A percentile compares a stretch with the other conserved stretches of the same genome.
Conservation (phyloP, 2,888 invertebrate species). For the Gastracanthus pulcherrimus region DNA sequence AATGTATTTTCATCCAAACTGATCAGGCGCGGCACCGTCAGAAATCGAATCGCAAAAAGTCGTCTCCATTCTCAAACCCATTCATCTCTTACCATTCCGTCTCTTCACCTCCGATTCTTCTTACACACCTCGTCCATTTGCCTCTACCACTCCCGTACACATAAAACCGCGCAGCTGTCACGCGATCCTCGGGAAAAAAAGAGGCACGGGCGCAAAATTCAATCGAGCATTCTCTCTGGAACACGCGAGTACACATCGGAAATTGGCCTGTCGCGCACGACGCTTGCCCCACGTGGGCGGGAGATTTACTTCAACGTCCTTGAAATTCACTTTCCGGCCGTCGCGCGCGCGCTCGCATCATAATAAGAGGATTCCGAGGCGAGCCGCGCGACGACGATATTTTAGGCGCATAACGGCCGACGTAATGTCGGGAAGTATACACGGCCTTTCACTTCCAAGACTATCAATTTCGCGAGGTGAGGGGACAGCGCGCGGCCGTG, state of each 20-base stretch:
- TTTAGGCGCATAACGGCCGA: neutral
- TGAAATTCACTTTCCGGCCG: conserved; percentile 34
- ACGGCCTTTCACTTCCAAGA: conserved; percentile 5
- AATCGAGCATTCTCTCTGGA: neutral
- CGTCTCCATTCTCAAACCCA: no score
- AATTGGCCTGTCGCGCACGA: neutral
- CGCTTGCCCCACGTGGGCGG: neutral
- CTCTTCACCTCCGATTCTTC: no score
- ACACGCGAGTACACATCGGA: neutral
- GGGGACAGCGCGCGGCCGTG: no score
- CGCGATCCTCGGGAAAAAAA: no score
- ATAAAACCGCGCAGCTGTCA: no score
- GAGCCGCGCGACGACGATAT: conserved; percentile 29
- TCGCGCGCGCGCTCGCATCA: neutral
- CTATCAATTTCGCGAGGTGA: conserved; percentile 12
- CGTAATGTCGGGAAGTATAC: neutral
- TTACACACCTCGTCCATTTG: no score
- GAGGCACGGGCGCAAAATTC: neutral
- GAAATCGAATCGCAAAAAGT: no score
- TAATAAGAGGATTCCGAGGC: conserved; percentile 30
- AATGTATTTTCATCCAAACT: no score
- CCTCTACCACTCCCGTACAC: no score
- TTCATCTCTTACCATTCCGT: no score
- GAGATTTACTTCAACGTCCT: conserved; percentile 22
- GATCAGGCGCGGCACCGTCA: no score